Conservation (phyloP, 2,888 invertebrate species). For the Caprella mutica region DNA sequence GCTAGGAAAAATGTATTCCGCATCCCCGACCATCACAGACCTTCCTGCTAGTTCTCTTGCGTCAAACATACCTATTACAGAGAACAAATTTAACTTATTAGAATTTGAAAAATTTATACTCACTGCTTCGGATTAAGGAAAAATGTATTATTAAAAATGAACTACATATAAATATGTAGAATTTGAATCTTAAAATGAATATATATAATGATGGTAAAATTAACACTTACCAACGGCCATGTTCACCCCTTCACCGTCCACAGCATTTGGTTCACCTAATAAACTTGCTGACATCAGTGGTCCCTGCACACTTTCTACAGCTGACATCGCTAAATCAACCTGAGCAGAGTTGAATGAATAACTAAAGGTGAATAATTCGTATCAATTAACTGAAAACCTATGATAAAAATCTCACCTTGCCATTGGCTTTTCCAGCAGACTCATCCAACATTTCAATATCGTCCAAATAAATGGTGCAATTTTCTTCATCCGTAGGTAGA, state of each 20-base stretch:
- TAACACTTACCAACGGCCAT: constrained; percentile 25
- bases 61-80: constrained; percentile 30
- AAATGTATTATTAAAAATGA: neutral
- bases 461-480: neutral
- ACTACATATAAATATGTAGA: neutral
- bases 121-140: too few species aligned
- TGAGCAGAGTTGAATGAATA: neutral
- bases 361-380: neutral
- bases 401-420: neutral
- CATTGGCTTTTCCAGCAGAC: neutral
- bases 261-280: constrained; percentile 17
- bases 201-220: too few species aligned
- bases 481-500: neutral
- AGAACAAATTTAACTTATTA: too few species aligned
- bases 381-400: too few species aligned
- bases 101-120: neutral
- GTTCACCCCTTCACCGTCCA: constrained; percentile 21
- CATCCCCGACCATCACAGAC: constrained; percentile 20
- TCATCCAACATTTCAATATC: neutral
- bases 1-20: constrained; percentile 24
- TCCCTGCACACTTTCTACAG: constrained; percentile 13
- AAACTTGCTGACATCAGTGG: constrained; percentile 16
- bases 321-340: constrained; percentile 21
- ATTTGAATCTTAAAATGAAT: too few species aligned
- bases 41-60: constrained; percentile 18